Evolutionary conservation across 1,140 invertebrate genomes (phyloP), one percentile per base, ranked within the genome.

Genomic region (Calephelis virginiensis): DNA sequence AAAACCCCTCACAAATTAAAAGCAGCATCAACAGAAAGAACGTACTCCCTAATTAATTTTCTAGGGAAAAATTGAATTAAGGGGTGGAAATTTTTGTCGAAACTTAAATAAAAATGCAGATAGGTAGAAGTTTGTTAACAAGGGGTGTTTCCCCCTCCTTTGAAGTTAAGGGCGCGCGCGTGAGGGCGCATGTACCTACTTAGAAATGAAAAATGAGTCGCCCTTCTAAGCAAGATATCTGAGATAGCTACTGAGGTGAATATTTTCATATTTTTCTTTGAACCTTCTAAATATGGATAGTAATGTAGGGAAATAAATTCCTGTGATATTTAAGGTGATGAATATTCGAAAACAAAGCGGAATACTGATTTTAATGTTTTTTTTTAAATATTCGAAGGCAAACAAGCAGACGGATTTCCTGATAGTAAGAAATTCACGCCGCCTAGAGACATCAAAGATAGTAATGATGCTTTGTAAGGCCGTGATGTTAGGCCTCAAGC

Each of bases 91-190:
- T 76, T 83, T 86, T 83, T 81, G 78, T 75, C 80, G 80, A 86
- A 89, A 88, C 84, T 90, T 90, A 88, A 88, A 88, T 86, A 90
- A 88, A 89, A 88, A 90, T 88, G 81, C 83, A 86, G 87, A 88
- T 90, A 85, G 85, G 84, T 87, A 80, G 78, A 86, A 86, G 81
- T 87, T 86, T 82, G 78, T 80, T 86, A 86, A 86, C 83, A 81
- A 83, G 83, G 77, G 76, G 81, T 81, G 76, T 61, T 72, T 69
- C 75, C 77, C 67, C 71, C 71, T 71, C 72, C 75, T 89, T 87
- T 87, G 83, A 89, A 85, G 79, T 85, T 78, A 71, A 63, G 65
- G 67, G 68, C 63, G 70, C 68, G 62, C 9, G 62, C 66, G 76
- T 70, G 76, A 74, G 80, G 77, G 76, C 66, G 66, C 60, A 70